Evolutionary conservation across 1,140 invertebrate genomes (phyloP), one percentile per base, ranked within the genome.

Genomic region (Ladona fulva): DNA sequence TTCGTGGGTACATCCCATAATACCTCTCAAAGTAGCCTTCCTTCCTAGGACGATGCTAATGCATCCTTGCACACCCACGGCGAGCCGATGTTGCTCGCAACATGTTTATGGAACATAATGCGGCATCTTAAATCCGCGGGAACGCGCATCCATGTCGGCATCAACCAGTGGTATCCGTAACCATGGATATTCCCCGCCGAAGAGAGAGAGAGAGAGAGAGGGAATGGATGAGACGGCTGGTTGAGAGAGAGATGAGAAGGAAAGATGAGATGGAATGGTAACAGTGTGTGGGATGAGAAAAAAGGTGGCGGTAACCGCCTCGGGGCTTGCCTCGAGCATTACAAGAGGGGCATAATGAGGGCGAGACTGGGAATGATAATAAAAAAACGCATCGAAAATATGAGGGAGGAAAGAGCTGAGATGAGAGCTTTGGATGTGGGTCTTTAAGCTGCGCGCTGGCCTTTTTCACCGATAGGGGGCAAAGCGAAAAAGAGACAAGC

Each of bases 221-320:
- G 42, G 74, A n/a, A 76, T 52, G 42, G 25, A 14, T 16, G 24
- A 6, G n/a, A 42, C 14, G 19, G 74, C 74, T 25, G 42, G 24
- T n/a, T 24, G 78, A 74, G 78, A 66, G 59, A 76, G 74, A 74
- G 78, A 59, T 44, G 75, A 22, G 19, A 75, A 74, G 52, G 52
- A 42, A 25, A 25, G 37, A 29, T 74, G 77, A 59, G 24, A 25
- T 74, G 24, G 77, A 77, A 42, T 74, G 77, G 25, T 75, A 74
- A 77, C 76, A 78, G 78, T 76, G 52, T 77, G 76, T 74, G 42
- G 78, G 79, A 75, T 52, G 76, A 76, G 78, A 25, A 59, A 75
- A 66, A 24, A 25, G 75, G 74, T 42, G 52, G 29, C 11, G 76
- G 37, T 14, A 16, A 74, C 6, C 24, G 74, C 24, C 24, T 25